Base-by-base conservation (phyloP, 2,888 invertebrate species). In the Muschampia plurimacula region DNA sequence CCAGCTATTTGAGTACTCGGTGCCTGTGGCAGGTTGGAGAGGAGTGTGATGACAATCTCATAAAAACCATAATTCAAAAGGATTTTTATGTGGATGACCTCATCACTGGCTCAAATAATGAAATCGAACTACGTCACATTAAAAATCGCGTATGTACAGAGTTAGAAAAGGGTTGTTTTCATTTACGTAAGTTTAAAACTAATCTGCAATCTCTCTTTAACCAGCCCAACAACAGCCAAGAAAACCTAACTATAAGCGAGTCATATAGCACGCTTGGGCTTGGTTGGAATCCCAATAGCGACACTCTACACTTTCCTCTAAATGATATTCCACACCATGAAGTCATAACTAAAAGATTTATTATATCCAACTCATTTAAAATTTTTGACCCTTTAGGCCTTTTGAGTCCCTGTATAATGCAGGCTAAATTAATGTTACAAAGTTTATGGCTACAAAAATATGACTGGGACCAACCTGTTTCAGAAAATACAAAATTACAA, bases 221-320 rank as follows among this genome's bases (percentile, higher is more conserved):
- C 41, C 63, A 52, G 22, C 49, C 74, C 10, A 9, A 22, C 32
- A 32, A 4, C 10, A 15, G 2, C 28, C 55, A 55, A 22, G 75
- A 78, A 41, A 74, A 73, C 8, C 60, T 78, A 66, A 77, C 63
- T 62, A 69, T 79, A 2, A 80, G 80, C 64, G 76, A 78, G 13
- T 77, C 81, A 2, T 46, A 76, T 8, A 79, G 69, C 49, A 78
- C 80, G 7, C 77, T 81, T 5, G 80, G 78, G 4, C 65, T 81
- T 4, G 78, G 78, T 12, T 80, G 78, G 78, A 67, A 68, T 46
- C 80, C 79, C 0, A 57, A 22, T 8, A 73, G 2, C 39, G 79
- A 79, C 36, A 74, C 57, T 1, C 13, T 78, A n/a, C 62, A 78
- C 70, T 76, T 78, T 70, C 59, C 59, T 59, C 36, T 59, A 59